Base-by-base conservation (phyloP, 2,888 invertebrate genomes). In the Pasiphila rectangulata region DNA sequence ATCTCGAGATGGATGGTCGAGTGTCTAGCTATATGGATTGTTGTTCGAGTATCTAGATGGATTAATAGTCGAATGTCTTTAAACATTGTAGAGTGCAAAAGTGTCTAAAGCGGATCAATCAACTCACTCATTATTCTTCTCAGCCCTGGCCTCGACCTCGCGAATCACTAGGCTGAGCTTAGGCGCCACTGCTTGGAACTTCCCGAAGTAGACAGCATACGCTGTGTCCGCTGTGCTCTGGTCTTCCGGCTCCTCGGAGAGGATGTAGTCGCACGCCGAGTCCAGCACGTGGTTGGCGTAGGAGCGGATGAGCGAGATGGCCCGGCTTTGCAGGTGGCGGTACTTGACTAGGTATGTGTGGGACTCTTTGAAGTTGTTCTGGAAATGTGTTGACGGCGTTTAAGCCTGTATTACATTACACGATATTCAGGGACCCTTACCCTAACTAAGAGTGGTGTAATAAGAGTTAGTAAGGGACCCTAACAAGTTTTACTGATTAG, bases 121-220 rank as follows among this genome's bases (percentile, higher is more conserved):
- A 32, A 89, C 91, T 89, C 86, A 97, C 91, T 96, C 96, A 24
- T 92, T 86, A 71, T 93, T 93, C 50, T 90, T 91, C 38, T 93
- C 92, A 0, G 93, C 90, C 41, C 97, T 91, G 1, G 91, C 87
- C 78, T 98, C 98, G 16, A 98, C 90, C 63, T 97, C 93, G 51
- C 93, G 91, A 29, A 98, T 93, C 4, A 98, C 91, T 47, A 93
- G 91, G 64, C 92, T 94, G 0, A 98, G 90, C 72, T 96, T 95
- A 0, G 94, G 93, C 0, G 98, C 94, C n/a, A 96, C 94, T 0
- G 96, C 94, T 75, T 98, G 96, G 75, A 98, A 99, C 82, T 97
- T 96, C 0, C 98, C 98, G 71, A 98, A 99, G 70, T 96, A 98
- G 21, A 92, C 92, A 34, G 94, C 97, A 86, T 92, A 95, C 19